Evolutionary conservation across 2,797 vertebrate species (phyloP).

Genomic region (Phoebastria nigripes): DNA sequence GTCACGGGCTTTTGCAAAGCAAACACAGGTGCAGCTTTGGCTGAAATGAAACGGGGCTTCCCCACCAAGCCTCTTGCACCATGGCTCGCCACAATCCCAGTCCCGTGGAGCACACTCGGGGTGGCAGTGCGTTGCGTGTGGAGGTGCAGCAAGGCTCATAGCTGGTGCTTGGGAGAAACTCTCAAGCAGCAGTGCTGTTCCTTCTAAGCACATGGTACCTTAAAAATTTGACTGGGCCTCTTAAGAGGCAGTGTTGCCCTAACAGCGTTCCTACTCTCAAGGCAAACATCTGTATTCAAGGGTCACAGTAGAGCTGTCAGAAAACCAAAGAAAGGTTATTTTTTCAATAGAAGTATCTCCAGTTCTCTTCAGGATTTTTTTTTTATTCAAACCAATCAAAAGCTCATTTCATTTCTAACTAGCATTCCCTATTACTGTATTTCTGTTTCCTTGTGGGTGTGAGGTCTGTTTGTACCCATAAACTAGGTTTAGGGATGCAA

Average conservation of each 20-base stretch:
- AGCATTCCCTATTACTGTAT: background rate
- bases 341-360: background rate
- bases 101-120: rapidly evolving
- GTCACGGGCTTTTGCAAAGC: background rate
- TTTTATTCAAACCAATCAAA: background rate
- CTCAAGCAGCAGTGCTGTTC: background rate
- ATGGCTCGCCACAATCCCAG: background rate
- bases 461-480: background rate
- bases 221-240: background rate
- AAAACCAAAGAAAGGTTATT: background rate
- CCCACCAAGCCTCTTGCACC: no score
- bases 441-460: background rate
- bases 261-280: background rate
- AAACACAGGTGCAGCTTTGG: background rate
- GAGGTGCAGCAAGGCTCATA: background rate
- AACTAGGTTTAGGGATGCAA: background rate
- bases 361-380: background rate
- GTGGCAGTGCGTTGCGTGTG: rapidly evolving
- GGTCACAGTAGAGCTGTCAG: background rate
- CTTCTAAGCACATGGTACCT: background rate
- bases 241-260: background rate
- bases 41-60: background rate
- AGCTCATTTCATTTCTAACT: background rate
- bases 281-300: background rate
- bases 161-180: background rate